Conservation (phyloP, 2,888 invertebrate species). For the Eupithecia subumbrata region DNA sequence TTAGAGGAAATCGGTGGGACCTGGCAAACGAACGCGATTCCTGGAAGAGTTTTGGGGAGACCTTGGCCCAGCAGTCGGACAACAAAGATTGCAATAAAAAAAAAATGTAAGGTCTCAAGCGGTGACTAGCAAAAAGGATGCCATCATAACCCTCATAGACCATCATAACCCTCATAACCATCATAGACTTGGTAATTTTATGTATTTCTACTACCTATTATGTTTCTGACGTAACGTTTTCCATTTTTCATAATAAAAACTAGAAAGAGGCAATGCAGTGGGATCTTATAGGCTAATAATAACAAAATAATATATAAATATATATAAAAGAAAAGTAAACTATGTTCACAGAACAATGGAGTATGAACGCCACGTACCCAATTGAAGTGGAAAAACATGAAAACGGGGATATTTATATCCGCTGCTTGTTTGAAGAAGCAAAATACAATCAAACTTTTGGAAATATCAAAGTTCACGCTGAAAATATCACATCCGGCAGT, state of each 20-base stretch:
- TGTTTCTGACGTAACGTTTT: background rate
- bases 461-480: conserved; percentile 13
- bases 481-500: conserved; percentile 12
- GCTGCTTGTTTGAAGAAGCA: conserved; percentile 15
- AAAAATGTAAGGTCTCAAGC: background rate
- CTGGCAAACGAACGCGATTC: too few species aligned
- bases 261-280: background rate
- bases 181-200: background rate
- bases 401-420: conserved; percentile 22
- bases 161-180: too few species aligned
- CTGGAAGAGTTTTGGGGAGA: too few species aligned
- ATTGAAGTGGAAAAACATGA: conserved; percentile 26
- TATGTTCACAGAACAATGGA: conserved; percentile 23
- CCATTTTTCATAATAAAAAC: background rate
- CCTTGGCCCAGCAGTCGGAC: too few species aligned
- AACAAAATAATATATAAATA: background rate
- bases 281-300: background rate
- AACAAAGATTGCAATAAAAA: too few species aligned
- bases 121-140: background rate
- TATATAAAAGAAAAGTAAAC: background rate
- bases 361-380: conserved; percentile 15
- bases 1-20: background rate
- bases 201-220: background rate
- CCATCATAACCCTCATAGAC: background rate
- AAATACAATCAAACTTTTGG: conserved; percentile 19